These are phyloP conservation scores for Cyrtorhinus lividipennis DNA, from an alignment of 1,140 invertebrate genomes.

Conservation along the genomic window DNA sequence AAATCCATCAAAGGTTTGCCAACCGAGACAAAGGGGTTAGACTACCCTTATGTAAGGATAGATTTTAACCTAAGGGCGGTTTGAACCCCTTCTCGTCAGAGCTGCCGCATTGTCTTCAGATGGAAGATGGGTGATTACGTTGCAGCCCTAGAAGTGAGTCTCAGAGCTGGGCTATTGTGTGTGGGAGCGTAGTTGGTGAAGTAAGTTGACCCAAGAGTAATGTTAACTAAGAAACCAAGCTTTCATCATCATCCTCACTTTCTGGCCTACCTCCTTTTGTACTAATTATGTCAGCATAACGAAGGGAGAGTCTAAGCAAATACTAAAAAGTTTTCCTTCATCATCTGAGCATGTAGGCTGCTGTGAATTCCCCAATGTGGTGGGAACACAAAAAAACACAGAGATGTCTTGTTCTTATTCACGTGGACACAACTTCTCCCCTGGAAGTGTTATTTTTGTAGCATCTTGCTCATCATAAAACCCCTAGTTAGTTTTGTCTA, in stretches of 20 bases:
- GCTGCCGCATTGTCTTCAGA: slow-evolving; percentile 8
- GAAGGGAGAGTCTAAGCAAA: no score
- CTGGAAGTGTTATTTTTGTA: no score
- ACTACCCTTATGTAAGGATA: slow-evolving; percentile 8
- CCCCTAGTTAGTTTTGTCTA: no score
- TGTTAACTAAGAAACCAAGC: slow-evolving; percentile 7
- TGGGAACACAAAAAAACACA: no score
- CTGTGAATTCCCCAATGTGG: no score
- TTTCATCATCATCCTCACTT: not conserved
- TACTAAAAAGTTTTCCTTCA: no score
- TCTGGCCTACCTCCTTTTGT: not conserved
- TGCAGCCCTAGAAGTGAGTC: slow-evolving; percentile 13
- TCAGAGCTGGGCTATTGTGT: slow-evolving; percentile 8
- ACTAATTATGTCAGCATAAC: not conserved
- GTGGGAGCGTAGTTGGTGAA: not conserved
- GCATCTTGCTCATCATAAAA: no score
- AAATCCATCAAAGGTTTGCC: slow-evolving; percentile 12
- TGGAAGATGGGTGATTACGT: slow-evolving; percentile 1
- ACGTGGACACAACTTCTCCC: no score
- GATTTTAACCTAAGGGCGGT: slow-evolving; percentile 11
- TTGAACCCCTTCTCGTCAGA: not conserved
- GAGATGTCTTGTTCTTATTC: no score
- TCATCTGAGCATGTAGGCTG: no score
- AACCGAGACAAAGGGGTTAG: not conserved
- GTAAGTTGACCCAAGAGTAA: slow-evolving; percentile 12